Evolutionary conservation across 2,888 invertebrate species (phyloP), one percentile per base, ranked within the genome.

Genomic region (Rhorus exstirpatorius): DNA sequence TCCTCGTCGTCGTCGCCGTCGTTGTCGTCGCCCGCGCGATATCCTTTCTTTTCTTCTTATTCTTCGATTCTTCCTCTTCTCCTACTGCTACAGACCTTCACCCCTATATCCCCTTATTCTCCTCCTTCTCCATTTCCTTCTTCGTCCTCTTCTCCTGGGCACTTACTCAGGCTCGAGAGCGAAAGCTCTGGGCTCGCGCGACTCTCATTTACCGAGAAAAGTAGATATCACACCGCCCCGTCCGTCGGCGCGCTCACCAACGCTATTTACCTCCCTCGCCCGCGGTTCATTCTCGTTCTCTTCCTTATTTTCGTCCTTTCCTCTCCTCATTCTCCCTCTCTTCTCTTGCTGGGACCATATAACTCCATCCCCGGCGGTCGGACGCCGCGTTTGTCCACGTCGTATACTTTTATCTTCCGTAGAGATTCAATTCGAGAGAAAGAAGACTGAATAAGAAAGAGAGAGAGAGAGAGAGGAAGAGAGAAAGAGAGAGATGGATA

Each of bases 91-190:
- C n/a, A n/a, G n/a, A n/a, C n/a, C 72, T 53, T 68, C 19, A 46
- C 55, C 46, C 49, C 44, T 10, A 53, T 10, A 24, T 78, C 76
- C 86, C 81, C 76, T 81, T 12, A 46, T 84, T 49, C 14, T 19
- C 60, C 75, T 72, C 79, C 70, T 79, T 79, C 84, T 82, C 85
- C 86, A 75, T 83, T 87, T 86, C 74, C 86, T 83, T 75, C 49
- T 55, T 70, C 68, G 24, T 63, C 70, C 51, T 79, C 63, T 65
- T 68, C 41, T 31, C 44, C 31, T 24, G 60, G 71, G 70, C 79
- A 75, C 79, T 78, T 78, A 78, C 81, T 80, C 75, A 80, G 70
- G 63, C 26, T 75, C 68, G 72, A 61, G 72, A 38, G 71, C 24
- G 61, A 63, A 44, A 21, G n/a, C 65, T 60, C 72, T 61, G 14